phyloP scores from a whole-genome alignment of 2,888 invertebrate species.

The Lingula anatina region DNA sequence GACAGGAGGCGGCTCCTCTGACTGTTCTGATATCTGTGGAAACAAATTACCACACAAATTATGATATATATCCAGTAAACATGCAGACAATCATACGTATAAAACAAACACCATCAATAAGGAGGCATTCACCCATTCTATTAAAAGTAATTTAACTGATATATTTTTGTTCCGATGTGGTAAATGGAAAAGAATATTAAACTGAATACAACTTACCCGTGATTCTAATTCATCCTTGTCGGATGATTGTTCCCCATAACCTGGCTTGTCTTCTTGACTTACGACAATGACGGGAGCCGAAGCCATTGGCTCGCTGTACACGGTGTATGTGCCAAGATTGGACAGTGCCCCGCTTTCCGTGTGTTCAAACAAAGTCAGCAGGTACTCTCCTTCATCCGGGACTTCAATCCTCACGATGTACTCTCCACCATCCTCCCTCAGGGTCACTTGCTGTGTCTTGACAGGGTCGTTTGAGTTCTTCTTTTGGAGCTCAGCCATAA shows the following conservation, averaged over 20 bases:
- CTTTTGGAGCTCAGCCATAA: constrained; percentile 31
- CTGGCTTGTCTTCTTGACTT: too few relatives aligned
- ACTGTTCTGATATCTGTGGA: too few relatives aligned
- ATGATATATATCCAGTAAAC: too few relatives aligned
- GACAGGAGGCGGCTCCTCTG: too few relatives aligned
- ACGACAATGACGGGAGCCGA: constrained; percentile 30
- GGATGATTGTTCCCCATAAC: too few relatives aligned
- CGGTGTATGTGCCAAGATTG: constrained; percentile 36
- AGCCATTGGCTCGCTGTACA: constrained; percentile 30
- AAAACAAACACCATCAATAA: too few relatives aligned
- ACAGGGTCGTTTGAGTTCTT: constrained; percentile 35
- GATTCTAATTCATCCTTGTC: too few relatives aligned
- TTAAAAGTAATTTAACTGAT: background rate
- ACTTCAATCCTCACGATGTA: constrained; percentile 27
- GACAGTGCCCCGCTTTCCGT: constrained; percentile 19
- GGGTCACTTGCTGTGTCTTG: constrained; percentile 21
- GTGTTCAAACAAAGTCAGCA: constrained; percentile 32
- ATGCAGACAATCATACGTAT: too few relatives aligned
- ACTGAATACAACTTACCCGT: constrained; percentile 30
- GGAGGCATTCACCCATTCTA: background rate
- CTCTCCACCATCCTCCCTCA: constrained; percentile 26
- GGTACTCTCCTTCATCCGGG: constrained; percentile 40
- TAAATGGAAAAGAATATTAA: too few relatives aligned
- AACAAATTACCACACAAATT: too few relatives aligned
- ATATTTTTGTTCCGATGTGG: too few relatives aligned